These are phyloP conservation scores for Pygmarrhopalites habei DNA, from an alignment of 1,140 invertebrate species.

Conservation along the genomic window DNA sequence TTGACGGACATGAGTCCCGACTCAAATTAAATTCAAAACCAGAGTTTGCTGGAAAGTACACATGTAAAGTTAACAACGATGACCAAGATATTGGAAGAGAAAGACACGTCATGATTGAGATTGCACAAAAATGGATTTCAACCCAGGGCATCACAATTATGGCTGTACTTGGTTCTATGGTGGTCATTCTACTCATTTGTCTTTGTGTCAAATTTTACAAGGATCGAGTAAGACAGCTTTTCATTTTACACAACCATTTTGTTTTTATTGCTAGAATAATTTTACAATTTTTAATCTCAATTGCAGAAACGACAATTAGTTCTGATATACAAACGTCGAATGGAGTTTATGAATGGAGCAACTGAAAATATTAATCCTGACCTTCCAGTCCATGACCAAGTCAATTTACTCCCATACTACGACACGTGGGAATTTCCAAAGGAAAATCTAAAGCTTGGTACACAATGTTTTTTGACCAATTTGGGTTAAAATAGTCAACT, in stretches of 20 bases:
- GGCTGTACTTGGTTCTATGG: constrained; percentile 42
- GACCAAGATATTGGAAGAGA: too few species aligned
- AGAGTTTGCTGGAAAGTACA: constrained; percentile 36
- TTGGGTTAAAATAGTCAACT: constrained; percentile 25
- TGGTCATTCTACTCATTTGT: not conserved
- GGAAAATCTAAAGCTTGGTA: constrained; percentile 74
- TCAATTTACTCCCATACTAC: constrained; percentile 82
- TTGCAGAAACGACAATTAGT: constrained; percentile 24
- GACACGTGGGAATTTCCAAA: constrained; percentile 81
- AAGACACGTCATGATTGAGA: constrained; percentile 41
- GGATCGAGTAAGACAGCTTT: not conserved
- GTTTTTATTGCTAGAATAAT: constrained; percentile 9
- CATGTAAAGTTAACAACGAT: constrained; percentile 39
- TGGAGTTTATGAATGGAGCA: constrained; percentile 71
- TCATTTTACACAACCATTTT: constrained; percentile 4
- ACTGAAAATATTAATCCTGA: constrained; percentile 78
- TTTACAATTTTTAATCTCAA: constrained; percentile 22
- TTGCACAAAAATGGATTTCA: constrained; percentile 44
- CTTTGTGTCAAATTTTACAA: constrained; percentile 14
- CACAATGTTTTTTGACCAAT: too few species aligned
- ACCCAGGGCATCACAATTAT: constrained; percentile 43
- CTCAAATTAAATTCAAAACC: constrained; percentile 20
- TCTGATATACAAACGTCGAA: constrained; percentile 14
- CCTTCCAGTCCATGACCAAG: constrained; percentile 80
- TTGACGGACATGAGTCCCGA: constrained; percentile 10